Evolutionary conservation across 1,140 invertebrate genomes (phyloP).

Genomic region (Bombus sylvicola): DNA sequence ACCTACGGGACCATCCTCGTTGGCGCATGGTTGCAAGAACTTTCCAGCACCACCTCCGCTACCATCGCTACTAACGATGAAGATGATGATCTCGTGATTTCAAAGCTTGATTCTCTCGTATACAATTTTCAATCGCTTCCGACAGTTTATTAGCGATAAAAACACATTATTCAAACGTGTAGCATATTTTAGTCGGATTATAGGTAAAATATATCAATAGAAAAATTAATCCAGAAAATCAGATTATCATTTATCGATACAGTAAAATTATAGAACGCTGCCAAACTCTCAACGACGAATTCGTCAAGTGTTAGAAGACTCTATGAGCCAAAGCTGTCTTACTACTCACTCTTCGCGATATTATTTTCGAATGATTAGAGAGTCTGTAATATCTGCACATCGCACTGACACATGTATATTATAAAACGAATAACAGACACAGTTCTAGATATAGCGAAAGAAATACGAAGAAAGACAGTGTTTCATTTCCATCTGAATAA

Average conservation of each 20-base stretch:
- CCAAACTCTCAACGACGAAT: neutral
- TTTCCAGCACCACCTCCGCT: neutral
- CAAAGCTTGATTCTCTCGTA: neutral
- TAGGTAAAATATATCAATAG: no score
- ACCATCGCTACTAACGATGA: neutral
- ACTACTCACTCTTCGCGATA: no score
- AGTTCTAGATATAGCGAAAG: neutral
- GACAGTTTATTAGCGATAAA: neutral
- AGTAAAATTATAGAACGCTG: neutral
- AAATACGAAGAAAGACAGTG: neutral
- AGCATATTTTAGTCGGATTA: neutral
- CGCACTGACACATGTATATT: neutral
- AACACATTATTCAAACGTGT: neutral
- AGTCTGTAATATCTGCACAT: no score
- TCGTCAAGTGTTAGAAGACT: neutral
- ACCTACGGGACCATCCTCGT: neutral
- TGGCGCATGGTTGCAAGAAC: slow-evolving; percentile 3
- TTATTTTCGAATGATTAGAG: no score
- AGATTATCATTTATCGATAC: no score
- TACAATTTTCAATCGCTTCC: neutral
- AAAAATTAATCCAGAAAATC: no score
- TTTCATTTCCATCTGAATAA: neutral
- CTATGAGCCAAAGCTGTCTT: no score
- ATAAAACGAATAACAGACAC: neutral
- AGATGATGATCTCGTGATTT: neutral